A percentile compares a stretch with the other conserved stretches of the same genome.
Evolutionary conservation across 2,113 vertebrate species (phyloP).

Genomic region (Cryptomyrus ogoouensis): DNA sequence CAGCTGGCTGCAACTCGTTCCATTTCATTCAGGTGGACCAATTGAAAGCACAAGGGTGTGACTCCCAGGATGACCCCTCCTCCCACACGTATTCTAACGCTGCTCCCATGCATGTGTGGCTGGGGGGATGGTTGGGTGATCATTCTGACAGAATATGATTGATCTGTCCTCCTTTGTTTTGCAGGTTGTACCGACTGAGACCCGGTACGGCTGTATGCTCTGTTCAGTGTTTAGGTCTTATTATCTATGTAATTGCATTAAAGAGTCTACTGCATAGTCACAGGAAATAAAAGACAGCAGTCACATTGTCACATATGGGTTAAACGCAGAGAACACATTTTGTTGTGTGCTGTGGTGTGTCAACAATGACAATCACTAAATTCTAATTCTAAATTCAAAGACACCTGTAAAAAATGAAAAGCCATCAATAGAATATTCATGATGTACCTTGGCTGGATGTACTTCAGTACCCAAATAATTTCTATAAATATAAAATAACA

Average conservation of each 20-base stretch:
- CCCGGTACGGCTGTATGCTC: not conserved
- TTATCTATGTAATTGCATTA: not conserved
- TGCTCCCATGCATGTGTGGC: slow-evolving; percentile 16
- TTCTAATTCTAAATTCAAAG: not conserved
- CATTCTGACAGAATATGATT: slow-evolving; percentile 42
- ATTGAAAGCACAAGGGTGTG: slow-evolving; percentile 37
- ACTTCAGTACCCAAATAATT: not conserved
- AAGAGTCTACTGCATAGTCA: not conserved
- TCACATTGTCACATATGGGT: no score
- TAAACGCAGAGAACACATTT: no score
- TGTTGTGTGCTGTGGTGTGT: no score
- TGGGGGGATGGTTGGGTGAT: not conserved
- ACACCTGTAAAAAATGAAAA: not conserved
- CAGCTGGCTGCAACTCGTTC: slow-evolving; percentile 39
- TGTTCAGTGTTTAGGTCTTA: not conserved
- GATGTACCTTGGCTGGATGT: not conserved
- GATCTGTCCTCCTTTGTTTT: slow-evolving; percentile 27
- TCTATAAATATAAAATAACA: not conserved
- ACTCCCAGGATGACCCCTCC: slow-evolving; percentile 19
- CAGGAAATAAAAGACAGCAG: not conserved
- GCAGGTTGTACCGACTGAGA: not conserved
- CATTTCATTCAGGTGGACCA: slow-evolving; percentile 49
- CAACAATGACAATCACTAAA: no score
- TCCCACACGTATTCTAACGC: slow-evolving; percentile 33
- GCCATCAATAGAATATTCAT: not conserved